Evolutionary conservation across 2,797 vertebrate genomes (phyloP).

Genomic region (Natrix natrix): DNA sequence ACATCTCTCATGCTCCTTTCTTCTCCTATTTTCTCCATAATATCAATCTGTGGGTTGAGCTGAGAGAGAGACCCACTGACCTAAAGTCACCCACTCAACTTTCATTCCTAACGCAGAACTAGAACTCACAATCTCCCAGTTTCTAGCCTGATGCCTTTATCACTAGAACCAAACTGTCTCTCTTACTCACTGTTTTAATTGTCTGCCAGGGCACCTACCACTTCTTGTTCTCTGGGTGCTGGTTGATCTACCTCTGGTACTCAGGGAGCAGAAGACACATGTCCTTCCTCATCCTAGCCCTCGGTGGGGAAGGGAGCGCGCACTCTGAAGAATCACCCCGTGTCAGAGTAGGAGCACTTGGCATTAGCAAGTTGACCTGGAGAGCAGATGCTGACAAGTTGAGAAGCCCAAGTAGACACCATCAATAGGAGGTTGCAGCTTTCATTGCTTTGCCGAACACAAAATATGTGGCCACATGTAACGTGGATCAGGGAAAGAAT

Average conservation of each 20-base stretch:
- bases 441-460: constrained; percentile 10
- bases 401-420: not conserved
- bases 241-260: not conserved
- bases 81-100: not conserved
- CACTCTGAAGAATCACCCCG: not conserved
- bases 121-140: not conserved
- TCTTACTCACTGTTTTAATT: not conserved
- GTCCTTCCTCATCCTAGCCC: not conserved
- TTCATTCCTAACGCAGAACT: not conserved
- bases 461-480: not conserved
- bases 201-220: not conserved
- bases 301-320: not conserved
- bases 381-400: not conserved
- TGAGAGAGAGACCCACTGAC: too few relatives aligned
- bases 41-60: not conserved
- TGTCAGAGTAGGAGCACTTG: not conserved
- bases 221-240: not conserved
- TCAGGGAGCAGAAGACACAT: not conserved
- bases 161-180: not conserved
- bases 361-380: not conserved
- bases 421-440: not conserved
- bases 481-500: constrained; percentile 41
- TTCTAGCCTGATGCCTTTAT: not conserved
- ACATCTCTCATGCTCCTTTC: not conserved
- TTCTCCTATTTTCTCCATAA: not conserved